Conservation (phyloP, 2,797 vertebrate species). For the Eidolon dupreanum region DNA sequence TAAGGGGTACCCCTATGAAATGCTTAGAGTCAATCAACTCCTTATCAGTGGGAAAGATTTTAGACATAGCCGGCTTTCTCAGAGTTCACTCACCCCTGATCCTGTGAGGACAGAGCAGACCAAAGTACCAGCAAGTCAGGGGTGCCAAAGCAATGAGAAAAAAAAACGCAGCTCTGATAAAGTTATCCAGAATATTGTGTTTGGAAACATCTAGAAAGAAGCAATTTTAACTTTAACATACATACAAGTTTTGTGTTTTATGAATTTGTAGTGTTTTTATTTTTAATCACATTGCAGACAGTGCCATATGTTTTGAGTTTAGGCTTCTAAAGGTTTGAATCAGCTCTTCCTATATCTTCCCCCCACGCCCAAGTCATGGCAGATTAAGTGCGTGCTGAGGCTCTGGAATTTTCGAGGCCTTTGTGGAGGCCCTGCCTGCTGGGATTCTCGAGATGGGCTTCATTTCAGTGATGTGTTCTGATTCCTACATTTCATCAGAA, state of each 20-base stretch:
- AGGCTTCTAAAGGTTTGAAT: background rate
- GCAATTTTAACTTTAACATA: background rate
- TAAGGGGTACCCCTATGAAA: constrained; percentile 24
- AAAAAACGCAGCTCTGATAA: background rate
- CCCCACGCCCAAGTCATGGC: background rate
- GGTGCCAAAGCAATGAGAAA: background rate
- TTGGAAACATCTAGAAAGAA: background rate
- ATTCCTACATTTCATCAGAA: background rate
- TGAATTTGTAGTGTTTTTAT: background rate
- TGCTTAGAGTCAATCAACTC: background rate
- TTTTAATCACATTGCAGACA: background rate
- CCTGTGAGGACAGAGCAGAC: background rate
- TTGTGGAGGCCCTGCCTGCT: background rate
- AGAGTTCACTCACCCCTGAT: background rate
- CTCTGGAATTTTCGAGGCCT: background rate
- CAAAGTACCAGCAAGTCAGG: background rate
- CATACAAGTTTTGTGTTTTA: background rate
- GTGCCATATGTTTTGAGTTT: background rate
- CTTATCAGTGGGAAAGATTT: background rate
- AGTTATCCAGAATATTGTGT: background rate
- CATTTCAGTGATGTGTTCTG: background rate
- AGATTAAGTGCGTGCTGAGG: background rate
- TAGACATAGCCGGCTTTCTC: background rate
- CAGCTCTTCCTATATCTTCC: background rate
- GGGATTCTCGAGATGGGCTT: background rate